These are phyloP conservation scores for Saxidomus purpurata DNA, from an alignment of 1,140 invertebrate genomes.

Conservation along the genomic window DNA sequence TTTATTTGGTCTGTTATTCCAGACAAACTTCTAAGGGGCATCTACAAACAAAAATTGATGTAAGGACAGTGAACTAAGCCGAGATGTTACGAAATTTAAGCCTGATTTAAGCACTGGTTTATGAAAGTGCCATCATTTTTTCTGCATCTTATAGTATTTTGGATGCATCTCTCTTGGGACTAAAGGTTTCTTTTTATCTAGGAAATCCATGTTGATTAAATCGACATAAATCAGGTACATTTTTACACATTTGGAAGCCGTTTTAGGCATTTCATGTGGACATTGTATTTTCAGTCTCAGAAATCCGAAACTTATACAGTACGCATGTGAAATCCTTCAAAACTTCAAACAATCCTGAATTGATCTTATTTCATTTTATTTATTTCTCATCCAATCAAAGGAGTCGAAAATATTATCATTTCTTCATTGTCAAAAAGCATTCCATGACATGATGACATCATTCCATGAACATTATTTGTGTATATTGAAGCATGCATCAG, in stretches of 20 bases:
- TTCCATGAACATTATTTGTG: slow-evolving; percentile 40
- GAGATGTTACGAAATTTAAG: too few species aligned
- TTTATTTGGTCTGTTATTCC: too few species aligned
- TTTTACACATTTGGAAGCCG: neutral
- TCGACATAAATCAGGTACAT: neutral
- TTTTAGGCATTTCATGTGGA: neutral
- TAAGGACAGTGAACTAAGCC: too few species aligned
- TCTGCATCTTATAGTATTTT: neutral
- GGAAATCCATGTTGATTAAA: neutral
- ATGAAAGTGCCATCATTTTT: neutral
- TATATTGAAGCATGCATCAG: neutral
- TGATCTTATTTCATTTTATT: slow-evolving; percentile 12
- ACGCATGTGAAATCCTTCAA: neutral
- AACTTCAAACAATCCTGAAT: too few species aligned
- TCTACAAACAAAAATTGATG: too few species aligned
- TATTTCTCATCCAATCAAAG: neutral
- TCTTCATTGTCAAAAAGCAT: slow-evolving; percentile 26
- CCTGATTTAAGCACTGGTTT: too few species aligned
- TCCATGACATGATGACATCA: slow-evolving; percentile 48
- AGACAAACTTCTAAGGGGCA: too few species aligned
- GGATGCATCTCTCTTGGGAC: neutral
- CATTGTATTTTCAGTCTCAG: neutral
- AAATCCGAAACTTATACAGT: neutral
- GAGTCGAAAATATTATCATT: neutral
- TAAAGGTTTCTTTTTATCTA: neutral